Evolutionary conservation across 2,113 vertebrate genomes (phyloP), one percentile per base, ranked within the genome.

Genomic region (Oriolus oriolus): DNA sequence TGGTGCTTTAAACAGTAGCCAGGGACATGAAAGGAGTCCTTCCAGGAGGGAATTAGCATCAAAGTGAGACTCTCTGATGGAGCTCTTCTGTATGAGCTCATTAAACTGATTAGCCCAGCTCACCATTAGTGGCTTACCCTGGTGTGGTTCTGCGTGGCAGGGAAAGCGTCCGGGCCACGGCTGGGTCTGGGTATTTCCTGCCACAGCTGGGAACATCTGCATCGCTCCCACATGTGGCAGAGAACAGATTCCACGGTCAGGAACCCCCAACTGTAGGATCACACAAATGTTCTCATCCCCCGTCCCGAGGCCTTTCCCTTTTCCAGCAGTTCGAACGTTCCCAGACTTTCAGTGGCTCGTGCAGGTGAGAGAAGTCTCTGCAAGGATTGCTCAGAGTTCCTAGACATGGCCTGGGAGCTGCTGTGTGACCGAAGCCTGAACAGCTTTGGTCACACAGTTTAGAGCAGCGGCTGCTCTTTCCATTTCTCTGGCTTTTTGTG

Each of bases 31-130:
- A 97, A 97, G 80, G 76, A 83, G 56, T 74, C 61, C 16, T 84
- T 95, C 52, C 91, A 71, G 19, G 69, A 79, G 89, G 94, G 89
- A 95, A 91, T 95, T 89, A 77, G 61, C 93, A 91, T 96, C 95
- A 95, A 94, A 97, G 94, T 0, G 14, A 94, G 91, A 41, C 52
- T 78, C 45, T 74, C 44, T 70, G 80, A 66, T 96, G 91, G 68
- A 73, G 87, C 86, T 95, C 61, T 77, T 92, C 83, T 71, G 73
- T 68, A 24, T 31, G 64, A 95, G 87, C 95, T 94, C 93, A 84
- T 96, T 93, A 95, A 90, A 66, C 39, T 95, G 93, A 95, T 84
- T 88, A 96, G 80, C 80, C 93, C 64, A 49, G 83, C 80, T 91
- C 89, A 44, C 73, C 87, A 42, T 47, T 84, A 74, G 76, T 92